Base-by-base conservation (phyloP, 2,113 vertebrate species). In the Mionectes macconnelli region DNA sequence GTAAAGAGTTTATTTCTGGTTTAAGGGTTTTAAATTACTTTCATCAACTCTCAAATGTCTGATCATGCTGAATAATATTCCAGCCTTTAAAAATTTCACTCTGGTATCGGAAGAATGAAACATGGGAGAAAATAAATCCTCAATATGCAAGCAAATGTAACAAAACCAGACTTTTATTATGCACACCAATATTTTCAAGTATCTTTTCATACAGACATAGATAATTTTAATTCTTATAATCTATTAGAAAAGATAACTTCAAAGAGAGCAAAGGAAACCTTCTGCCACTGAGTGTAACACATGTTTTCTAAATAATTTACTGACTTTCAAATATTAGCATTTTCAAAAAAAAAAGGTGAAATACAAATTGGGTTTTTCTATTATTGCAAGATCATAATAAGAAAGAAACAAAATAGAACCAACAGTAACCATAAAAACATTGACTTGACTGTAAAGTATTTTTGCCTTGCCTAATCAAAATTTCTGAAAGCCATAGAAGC, bases 391-490 rank as follows among this genome's bases (percentile, higher is more conserved):
- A 59, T 31, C 24, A 31, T 82, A 70, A 80, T 56, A 95, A 95
- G 15, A 60, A 93, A 82, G 21, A 78, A 53, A 84, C 35, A 74
- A 91, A 89, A 72, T 49, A 87, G 89, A 97, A 62, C 6, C 14
- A 90, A 50, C 20, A 70, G 37, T 57, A 84, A 83, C 6, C 24
- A 74, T 70, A 68, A 77, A 95, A 62, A 27, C 11, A 95, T 53
- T 83, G 42, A 64, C 14, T 69, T 96, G 47, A 77, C 28, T 62
- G 78, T 80, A 86, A 94, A 95, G 25, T 55, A 89, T 53, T 87
- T 97, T 91, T 95, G 14, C 44, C 55, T 94, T 85, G 24, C 55
- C 35, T 90, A 94, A 95, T 56, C 69, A n/a, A 81, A 95, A 85
- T 59, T 89, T 95, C 55, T 93, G 81, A 89, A 96, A 92, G 28